A percentile compares a stretch with the other conserved stretches of the same genome.
Evolutionary conservation across 2,888 invertebrate species (phyloP).

Genomic region (Epistrophella euchroma): DNA sequence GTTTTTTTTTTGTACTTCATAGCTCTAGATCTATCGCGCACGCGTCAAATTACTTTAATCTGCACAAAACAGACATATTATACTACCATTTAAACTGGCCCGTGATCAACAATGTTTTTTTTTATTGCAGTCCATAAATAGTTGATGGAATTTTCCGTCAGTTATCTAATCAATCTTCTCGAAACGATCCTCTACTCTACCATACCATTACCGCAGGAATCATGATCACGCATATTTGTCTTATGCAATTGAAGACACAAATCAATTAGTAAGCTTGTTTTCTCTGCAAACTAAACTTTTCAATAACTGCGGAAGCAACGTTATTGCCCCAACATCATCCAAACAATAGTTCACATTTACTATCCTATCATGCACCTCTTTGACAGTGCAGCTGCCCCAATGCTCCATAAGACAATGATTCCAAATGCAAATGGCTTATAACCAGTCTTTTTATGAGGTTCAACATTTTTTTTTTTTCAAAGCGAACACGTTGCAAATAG

Average conservation of each 20-base stretch:
- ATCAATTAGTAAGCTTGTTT: constrained; percentile 50
- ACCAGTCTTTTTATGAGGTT: constrained; percentile 46
- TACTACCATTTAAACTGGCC: background rate
- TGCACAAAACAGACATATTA: background rate
- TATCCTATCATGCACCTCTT: background rate
- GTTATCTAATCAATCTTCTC: constrained; percentile 23
- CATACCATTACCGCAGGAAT: background rate
- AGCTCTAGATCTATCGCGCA: background rate
- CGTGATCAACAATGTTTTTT: background rate
- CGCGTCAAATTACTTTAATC: background rate
- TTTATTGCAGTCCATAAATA: background rate
- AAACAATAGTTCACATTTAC: constrained; percentile 54
- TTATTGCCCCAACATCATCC: constrained; percentile 24
- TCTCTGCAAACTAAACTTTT: constrained; percentile 33
- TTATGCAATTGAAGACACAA: constrained; percentile 7
- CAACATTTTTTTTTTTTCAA: constrained; percentile 7
- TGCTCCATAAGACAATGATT: constrained; percentile 55
- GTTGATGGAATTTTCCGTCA: constrained; percentile 20
- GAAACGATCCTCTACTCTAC: background rate
- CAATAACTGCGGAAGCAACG: constrained; percentile 52
- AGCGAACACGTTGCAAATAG: constrained; percentile 8
- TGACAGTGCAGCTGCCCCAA: constrained; percentile 56
- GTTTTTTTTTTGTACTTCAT: too few species aligned
- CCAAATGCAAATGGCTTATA: constrained; percentile 28
- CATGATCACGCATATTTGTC: constrained; percentile 47